Base-by-base conservation (phyloP, 2,888 invertebrate genomes). In the Nomada fucata region DNA sequence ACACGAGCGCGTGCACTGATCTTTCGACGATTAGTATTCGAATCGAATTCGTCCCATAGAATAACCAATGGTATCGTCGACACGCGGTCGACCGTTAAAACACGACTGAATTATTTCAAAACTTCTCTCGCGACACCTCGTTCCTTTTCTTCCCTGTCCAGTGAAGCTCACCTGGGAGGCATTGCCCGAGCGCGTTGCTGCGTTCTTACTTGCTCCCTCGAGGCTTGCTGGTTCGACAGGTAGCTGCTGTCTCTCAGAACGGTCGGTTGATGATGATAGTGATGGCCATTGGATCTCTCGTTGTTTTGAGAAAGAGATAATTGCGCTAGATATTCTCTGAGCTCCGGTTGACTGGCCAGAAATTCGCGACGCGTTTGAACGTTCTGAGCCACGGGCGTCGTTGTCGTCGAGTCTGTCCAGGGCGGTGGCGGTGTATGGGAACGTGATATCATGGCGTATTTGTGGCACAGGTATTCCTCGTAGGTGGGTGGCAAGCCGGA, bases 391-490 rank as follows among this genome's bases (percentile, higher is more conserved):
- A 65, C 11, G n/a, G 68, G 64, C 44, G 80, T 63, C 63, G 76
- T 69, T 63, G 85, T 65, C 36, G 76, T 61, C 1, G 92, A 90
- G 57, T 93, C 93, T 44, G 93, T 91, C 93, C 93, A 93, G 0
- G 93, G 93, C 4, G 93, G 93, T 1, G 93, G 93, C 4, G 93
- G 93, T 13, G 93, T 93, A 67, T 92, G 93, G 13, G 93, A 93
- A n/a, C 93, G 93, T 9, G 92, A 89, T 36, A 91, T 79, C 89
- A 92, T 89, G 55, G 91, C 90, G 83, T 91, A 91, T 60, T 92
- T 92, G 86, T 92, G 93, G 71, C 89, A 91, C 53, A 93, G 89
- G 80, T 92, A 93, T 78, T 94, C 94, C 72, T 94, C 94, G 86
- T 94, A 94, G 53, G 93, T 93, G 13, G 94, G 94, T 9, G 93